These are phyloP conservation scores for Hoplostethus atlanticus DNA, from an alignment of 2,797 vertebrate species.

Conservation along the genomic window DNA sequence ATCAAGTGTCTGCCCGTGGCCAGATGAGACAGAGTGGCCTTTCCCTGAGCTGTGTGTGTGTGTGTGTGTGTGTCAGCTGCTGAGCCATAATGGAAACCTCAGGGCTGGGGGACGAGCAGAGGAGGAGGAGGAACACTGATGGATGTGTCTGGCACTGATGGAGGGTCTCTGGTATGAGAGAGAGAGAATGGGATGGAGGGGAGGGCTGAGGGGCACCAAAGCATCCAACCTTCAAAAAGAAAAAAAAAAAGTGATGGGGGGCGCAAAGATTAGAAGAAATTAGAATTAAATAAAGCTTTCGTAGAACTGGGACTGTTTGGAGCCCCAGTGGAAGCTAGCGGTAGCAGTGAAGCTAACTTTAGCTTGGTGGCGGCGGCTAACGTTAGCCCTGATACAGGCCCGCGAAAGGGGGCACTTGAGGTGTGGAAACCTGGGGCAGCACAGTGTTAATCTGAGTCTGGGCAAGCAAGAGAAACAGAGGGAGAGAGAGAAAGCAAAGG, in stretches of 20 bases:
- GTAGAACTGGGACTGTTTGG: too few relatives aligned
- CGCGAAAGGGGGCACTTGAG: too few relatives aligned
- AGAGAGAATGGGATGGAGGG: conserved; percentile 32
- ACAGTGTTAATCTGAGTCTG: too few relatives aligned
- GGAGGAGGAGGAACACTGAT: conserved; percentile 60
- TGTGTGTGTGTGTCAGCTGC: conserved; percentile 23
- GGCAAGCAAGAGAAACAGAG: neutral
- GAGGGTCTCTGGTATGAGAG: conserved; percentile 48
- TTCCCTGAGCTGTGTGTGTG: conserved; percentile 39
- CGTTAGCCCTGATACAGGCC: too few relatives aligned
- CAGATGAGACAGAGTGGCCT: conserved; percentile 56
- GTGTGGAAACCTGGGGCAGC: too few relatives aligned
- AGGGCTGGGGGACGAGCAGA: conserved; percentile 61
- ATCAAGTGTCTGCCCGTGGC: conserved; percentile 62
- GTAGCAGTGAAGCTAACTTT: too few relatives aligned
- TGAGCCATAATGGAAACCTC: conserved; percentile 71
- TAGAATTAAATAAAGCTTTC: too few relatives aligned
- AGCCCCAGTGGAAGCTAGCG: too few relatives aligned
- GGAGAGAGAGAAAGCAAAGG: neutral
- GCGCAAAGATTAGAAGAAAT: too few relatives aligned
- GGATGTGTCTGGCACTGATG: conserved; percentile 73
- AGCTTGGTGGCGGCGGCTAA: too few relatives aligned
- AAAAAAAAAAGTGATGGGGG: too few relatives aligned
- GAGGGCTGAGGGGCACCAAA: neutral
- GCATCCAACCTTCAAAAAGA: too few relatives aligned